phyloP scores from a whole-genome alignment of 2,797 vertebrate genomes.

The Anisognathus igniventris region DNA sequence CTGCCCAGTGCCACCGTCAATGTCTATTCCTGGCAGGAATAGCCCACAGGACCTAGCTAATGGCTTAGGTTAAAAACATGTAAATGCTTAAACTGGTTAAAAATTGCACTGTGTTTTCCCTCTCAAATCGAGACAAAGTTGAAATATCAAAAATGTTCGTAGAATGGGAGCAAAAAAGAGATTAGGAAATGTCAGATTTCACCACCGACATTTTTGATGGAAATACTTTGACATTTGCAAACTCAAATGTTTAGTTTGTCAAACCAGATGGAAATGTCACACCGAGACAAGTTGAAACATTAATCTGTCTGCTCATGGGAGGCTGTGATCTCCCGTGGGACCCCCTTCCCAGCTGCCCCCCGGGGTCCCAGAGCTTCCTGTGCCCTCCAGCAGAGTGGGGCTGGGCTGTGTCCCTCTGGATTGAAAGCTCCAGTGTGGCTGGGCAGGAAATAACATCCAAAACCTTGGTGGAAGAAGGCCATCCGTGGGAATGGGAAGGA shows the following conservation, averaged over 20 bases:
- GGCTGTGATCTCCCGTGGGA: background rate
- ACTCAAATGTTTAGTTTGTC: conserved; percentile 64
- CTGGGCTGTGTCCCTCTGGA: too few relatives aligned
- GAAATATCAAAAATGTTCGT: conserved; percentile 40
- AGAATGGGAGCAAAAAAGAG: conserved; percentile 14
- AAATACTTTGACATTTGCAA: conserved; percentile 62
- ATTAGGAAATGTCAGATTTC: conserved; percentile 57
- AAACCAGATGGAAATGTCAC: conserved; percentile 60
- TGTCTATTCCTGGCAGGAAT: background rate
- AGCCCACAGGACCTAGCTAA: background rate
- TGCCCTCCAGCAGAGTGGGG: rapidly evolving
- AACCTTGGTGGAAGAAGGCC: background rate
- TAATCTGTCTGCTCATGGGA: background rate
- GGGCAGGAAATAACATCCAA: background rate
- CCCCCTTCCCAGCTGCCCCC: background rate
- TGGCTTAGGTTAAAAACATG: background rate
- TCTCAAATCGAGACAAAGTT: conserved; percentile 31
- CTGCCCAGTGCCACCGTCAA: background rate
- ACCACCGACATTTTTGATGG: conserved; percentile 34
- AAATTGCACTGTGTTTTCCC: background rate
- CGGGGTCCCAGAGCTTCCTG: rapidly evolving
- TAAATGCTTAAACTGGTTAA: background rate
- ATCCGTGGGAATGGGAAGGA: background rate
- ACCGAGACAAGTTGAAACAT: conserved; percentile 1
- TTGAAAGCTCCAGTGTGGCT: background rate